Evolutionary conservation across 2,113 vertebrate genomes (phyloP).

Genomic region (Himantopus leucocephalus): DNA sequence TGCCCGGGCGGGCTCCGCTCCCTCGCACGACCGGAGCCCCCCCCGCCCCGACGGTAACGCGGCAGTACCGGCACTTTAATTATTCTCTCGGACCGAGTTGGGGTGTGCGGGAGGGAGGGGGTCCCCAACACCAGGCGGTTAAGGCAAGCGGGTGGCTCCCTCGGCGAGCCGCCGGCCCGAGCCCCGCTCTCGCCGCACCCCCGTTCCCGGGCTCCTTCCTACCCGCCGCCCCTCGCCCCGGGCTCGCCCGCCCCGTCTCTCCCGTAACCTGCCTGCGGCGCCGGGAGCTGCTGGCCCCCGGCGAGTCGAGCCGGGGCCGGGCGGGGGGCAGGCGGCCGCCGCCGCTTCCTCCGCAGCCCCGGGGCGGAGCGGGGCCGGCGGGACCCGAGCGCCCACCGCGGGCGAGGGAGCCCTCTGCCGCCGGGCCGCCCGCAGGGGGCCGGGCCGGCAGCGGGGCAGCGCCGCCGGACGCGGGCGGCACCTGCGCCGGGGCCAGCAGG

Average conservation of each 20-base stretch:
- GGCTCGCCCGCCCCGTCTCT: background rate
- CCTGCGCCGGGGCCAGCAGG: background rate
- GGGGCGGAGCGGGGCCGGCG: background rate
- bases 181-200: background rate
- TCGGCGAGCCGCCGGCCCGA: no score
- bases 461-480: background rate
- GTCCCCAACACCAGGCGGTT: background rate
- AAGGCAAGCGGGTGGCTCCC: background rate
- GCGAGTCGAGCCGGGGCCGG: background rate
- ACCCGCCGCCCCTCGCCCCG: background rate
- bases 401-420: background rate
- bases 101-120: background rate
- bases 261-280: background rate
- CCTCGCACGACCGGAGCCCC: background rate
- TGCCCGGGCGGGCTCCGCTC: background rate
- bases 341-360: background rate
- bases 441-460: background rate
- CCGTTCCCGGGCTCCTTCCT: no score
- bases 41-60: rapidly evolving
- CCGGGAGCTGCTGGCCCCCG: no score
- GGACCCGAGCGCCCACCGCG: background rate
- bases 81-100: rapidly evolving
- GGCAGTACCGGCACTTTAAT: no score
- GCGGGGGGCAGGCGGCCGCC: no score
- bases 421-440: background rate